Evolutionary conservation across 2,797 vertebrate species (phyloP), one percentile per base, ranked within the genome.

Genomic region (Enteromius treurensis): DNA sequence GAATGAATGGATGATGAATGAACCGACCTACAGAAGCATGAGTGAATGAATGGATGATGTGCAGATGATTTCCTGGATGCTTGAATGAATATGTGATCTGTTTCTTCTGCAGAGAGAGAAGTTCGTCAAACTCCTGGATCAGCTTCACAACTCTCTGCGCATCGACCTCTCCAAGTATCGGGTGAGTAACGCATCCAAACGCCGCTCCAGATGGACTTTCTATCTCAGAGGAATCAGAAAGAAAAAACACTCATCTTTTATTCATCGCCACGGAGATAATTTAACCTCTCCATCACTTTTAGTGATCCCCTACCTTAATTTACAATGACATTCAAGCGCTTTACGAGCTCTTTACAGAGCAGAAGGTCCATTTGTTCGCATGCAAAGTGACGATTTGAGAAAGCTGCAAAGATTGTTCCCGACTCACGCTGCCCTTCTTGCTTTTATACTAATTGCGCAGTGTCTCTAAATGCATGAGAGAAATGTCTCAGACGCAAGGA

Each of bases 111-210:
- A 99, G 98, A 97, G 97, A 84, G 98, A 99, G 91, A 98, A 97
- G 90, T 99, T 99, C 91, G 97, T 99, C 87, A 99, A 97, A 91
- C 94, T 99, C 32, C 90, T 99, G 92, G 98, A 99, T 92, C 98
- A 99, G 82, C 91, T 99, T 87, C 98, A 99, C 90, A 99, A 99
- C 91, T 99, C 98, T 19, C 91, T 99, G 90, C 95, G 98, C 93
- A 99, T 99, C 47, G 98, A 99, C 90, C 95, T 99, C 45, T 99
- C 98, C 34, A 99, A 98, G 89, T 99, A 99, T 82, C 96, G 98
- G 94, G 98, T 99, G 96, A 49, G 97, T 96, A 60, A 32, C 42
- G 51, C 29, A 58, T 4, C 7, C 17, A 4, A 23, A 23, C 14
- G 5, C 14, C 21, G 10, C 67, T 37, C 15, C 21, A 40, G 80